phyloP scores from a whole-genome alignment of 2,888 invertebrate genomes.

The Chrysodeixis includens region DNA sequence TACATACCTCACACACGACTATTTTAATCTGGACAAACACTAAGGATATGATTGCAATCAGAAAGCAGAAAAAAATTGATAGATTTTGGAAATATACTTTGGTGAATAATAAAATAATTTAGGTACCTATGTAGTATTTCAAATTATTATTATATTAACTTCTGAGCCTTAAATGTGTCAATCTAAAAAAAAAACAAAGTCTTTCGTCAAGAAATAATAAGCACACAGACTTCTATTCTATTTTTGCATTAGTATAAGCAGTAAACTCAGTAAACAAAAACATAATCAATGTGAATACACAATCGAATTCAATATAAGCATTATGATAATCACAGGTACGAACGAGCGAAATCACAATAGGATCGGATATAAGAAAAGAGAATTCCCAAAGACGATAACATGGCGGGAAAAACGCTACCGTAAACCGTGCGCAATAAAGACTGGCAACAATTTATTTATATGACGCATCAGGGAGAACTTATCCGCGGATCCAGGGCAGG shows the following conservation, averaged over 20 bases:
- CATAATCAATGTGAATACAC: constrained; percentile 61
- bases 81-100: background rate
- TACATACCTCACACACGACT: constrained; percentile 34
- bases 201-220: too few relatives aligned
- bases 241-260: too few relatives aligned
- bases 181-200: too few relatives aligned
- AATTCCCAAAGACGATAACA: constrained; percentile 83
- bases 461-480: constrained; percentile 88
- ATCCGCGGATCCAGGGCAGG: constrained; percentile 78
- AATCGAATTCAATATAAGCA: constrained; percentile 71
- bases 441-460: constrained; percentile 89
- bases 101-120: too few relatives aligned
- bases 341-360: constrained; percentile 79
- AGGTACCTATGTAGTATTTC: too few relatives aligned
- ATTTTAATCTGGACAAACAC: constrained; percentile 37
- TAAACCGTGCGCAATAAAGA: constrained; percentile 86
- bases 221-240: too few relatives aligned
- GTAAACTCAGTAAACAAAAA: constrained; percentile 16
- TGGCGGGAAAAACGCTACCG: constrained; percentile 82
- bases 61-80: background rate
- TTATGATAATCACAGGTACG: constrained; percentile 81
- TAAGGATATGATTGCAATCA: background rate
- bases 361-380: constrained; percentile 77
- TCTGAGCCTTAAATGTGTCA: too few relatives aligned
- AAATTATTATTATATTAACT: too few relatives aligned